Percentiles rank a stretch among this genome's conserved stretches.
These are phyloP conservation scores for Notechis scutatus DNA, from an alignment of 2,113 vertebrate genomes.

Conservation along the genomic window DNA sequence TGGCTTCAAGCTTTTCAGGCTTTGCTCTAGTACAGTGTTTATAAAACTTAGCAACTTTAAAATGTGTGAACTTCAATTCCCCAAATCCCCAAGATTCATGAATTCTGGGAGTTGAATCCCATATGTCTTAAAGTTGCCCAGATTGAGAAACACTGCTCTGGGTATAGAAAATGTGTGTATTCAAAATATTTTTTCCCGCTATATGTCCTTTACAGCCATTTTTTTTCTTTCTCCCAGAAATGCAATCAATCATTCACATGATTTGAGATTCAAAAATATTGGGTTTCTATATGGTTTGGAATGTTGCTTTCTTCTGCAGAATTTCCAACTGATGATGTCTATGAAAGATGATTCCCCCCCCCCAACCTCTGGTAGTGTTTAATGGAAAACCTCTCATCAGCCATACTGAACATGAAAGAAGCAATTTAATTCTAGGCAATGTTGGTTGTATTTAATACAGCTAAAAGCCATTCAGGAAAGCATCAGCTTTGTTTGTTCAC, in stretches of 20 bases:
- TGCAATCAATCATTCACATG: neutral
- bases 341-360: neutral
- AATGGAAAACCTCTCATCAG: neutral
- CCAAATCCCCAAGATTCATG: neutral
- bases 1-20: constrained; percentile 14
- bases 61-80: neutral
- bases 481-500: constrained; percentile 8
- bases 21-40: neutral
- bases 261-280: neutral
- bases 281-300: neutral
- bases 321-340: neutral
- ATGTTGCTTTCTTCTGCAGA: neutral
- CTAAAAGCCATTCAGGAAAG: neutral
- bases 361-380: neutral
- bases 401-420: neutral
- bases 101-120: neutral
- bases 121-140: neutral
- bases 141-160: neutral
- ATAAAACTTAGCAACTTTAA: neutral
- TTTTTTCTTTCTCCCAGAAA: neutral
- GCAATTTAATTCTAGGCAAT: neutral
- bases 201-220: constrained; percentile 19
- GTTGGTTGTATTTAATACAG: constrained; percentile 15
- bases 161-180: neutral
- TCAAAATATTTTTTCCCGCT: constrained; percentile 26